Evolutionary conservation across 2,888 invertebrate species (phyloP), one percentile per base, ranked within the genome.

Genomic region (Callimorpha dominula): DNA sequence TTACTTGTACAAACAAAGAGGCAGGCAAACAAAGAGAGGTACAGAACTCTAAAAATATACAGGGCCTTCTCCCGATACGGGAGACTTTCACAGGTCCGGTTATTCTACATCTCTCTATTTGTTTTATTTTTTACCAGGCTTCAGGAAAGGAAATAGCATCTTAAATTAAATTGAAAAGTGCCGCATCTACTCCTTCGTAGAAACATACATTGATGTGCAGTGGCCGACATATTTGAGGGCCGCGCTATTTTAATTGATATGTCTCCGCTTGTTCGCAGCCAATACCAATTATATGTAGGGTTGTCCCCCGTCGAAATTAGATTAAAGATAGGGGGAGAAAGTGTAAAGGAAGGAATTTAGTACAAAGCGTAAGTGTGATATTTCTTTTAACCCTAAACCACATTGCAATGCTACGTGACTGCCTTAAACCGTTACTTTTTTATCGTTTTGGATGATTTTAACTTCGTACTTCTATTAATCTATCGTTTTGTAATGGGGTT

Each of bases 181-280:
- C 82, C 86, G 66, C 70, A 83, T 87, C 87, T 70, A 78, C 1
- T 9, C 7, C 6, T 78, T 82, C 62, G 62, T 67, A 42, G 15
- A 49, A 8, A 60, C 15, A 4, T 46, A 40, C 57, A 46, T 66
- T 70, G 46, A 70, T 81, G 69, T 74, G 79, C 70, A 78, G 87
- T 86, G 85, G 84, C 84, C 75, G 79, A 82, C 88, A 87, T 88
- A 84, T 82, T 82, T 81, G 87, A 80, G 81, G 78, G 80, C 82
- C 75, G 85, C 85, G 89, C 90, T 91, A 94, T 93, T 93, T 94
- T 94, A 94, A 94, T 94, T 94, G 94, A 93, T 94, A 93, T 93
- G 93, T 94, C 93, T 90, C 85, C 84, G 86, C 76, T 81, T 78
- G 81, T 80, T 79, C 79, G 75, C 86, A 87, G 86, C 81, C 88